A percentile compares a stretch with the other conserved stretches of the same genome.
These are phyloP conservation scores for Palythoa grandiflora DNA, from an alignment of 92 coral and sea anemone genomes.

Conservation along the genomic window DNA sequence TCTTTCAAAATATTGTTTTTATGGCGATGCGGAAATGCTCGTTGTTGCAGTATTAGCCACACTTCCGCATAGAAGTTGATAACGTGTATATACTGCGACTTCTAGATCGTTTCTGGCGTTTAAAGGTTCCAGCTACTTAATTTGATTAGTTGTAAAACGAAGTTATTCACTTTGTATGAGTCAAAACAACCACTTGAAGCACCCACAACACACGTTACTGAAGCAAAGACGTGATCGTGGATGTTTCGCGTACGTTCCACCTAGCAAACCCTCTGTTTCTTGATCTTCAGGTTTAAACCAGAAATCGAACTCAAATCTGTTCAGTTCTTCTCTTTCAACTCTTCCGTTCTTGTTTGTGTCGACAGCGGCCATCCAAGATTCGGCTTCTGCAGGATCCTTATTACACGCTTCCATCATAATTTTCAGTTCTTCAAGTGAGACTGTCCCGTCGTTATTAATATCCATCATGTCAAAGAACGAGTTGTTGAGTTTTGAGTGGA, in stretches of 20 bases:
- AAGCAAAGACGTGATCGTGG: constrained; percentile 7
- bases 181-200: constrained; percentile 22
- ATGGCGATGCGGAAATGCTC: neutral
- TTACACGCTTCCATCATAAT: constrained; percentile 76
- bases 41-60: neutral
- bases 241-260: constrained; percentile 33
- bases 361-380: constrained; percentile 71
- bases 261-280: constrained; percentile 48
- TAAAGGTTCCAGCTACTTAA: neutral
- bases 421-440: constrained; percentile 68
- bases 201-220: neutral
- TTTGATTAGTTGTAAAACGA: neutral
- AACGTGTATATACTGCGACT: neutral
- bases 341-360: constrained; percentile 79
- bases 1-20: neutral
- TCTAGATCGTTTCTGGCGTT: neutral
- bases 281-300: constrained; percentile 77
- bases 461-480: constrained; percentile 82
- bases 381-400: constrained; percentile 64
- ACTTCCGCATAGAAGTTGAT: neutral
- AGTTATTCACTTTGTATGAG: neutral
- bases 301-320: constrained; percentile 64
- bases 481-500: constrained; percentile 61
- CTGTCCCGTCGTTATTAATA: constrained; percentile 69
- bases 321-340: constrained; percentile 71